Percentiles rank a stretch among this genome's conserved stretches.
Conservation (phyloP, 37 sponge, comb jelly and placozoan genomes). For the Halichondria panicea region DNA sequence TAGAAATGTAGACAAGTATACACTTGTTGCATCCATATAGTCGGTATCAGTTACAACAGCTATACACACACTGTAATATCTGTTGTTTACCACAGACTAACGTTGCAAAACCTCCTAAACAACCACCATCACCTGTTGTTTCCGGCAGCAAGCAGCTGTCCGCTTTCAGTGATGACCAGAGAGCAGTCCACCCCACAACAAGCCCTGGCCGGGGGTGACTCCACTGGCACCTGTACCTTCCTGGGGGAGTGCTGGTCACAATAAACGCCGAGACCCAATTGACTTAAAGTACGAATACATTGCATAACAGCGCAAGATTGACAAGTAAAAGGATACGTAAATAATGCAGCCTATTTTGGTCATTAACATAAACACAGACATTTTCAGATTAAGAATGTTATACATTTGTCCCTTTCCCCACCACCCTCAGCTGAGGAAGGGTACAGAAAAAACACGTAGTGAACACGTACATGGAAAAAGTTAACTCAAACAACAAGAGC, state of each 20-base stretch:
- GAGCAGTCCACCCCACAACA: constrained; percentile 80
- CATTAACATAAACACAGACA: too few relatives aligned
- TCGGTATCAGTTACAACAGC: too few relatives aligned
- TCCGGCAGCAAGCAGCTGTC: constrained; percentile 69
- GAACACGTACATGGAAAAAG: too few relatives aligned
- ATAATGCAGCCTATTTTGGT: too few relatives aligned
- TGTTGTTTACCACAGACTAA: neutral
- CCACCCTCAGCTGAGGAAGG: constrained; percentile 40
- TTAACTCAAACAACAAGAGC: too few relatives aligned
- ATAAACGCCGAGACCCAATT: constrained; percentile 50
- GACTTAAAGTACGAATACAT: constrained; percentile 23
- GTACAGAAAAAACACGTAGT: constrained; percentile 1
- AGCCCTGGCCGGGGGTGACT: neutral
- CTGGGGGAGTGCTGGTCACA: constrained; percentile 12
- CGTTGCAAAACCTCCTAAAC: neutral
- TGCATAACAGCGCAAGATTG: neutral
- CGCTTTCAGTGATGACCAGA: constrained; percentile 43
- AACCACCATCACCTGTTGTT: constrained; percentile 84
- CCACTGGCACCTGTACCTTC: constrained; percentile 22
- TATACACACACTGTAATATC: too few relatives aligned
- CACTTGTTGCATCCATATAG: too few relatives aligned
- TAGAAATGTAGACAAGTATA: too few relatives aligned
- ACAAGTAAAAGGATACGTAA: too few relatives aligned
- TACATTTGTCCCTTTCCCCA: constrained; percentile 79
- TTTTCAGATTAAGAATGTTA: too few relatives aligned